A percentile compares a stretch with the other conserved stretches of the same genome.
These are phyloP conservation scores for Paramormyrops kingsleyae DNA, from an alignment of 2,113 vertebrate genomes.

Conservation along the genomic window DNA sequence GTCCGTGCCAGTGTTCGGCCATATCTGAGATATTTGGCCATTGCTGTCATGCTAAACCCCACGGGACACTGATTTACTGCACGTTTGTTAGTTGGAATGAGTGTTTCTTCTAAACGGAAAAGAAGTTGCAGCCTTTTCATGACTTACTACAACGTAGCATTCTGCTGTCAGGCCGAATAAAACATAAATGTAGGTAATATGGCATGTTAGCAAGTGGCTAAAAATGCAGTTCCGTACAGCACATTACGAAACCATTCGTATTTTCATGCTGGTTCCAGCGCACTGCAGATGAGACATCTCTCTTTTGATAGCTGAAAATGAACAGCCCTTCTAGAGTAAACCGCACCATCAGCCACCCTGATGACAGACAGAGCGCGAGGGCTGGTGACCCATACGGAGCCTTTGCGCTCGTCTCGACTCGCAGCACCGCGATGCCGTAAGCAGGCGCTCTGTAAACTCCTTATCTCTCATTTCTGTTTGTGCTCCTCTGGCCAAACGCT, in stretches of 20 bases:
- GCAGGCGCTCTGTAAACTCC: neutral
- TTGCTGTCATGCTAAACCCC: neutral
- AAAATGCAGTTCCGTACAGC: neutral
- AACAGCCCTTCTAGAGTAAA: neutral
- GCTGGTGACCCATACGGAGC: neutral
- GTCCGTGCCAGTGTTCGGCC: neutral
- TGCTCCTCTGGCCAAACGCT: neutral
- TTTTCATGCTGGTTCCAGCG: neutral
- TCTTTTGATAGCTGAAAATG: neutral
- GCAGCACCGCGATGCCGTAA: neutral
- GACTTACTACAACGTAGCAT: neutral
- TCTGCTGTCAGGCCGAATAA: neutral
- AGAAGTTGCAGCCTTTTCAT: neutral
- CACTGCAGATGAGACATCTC: neutral
- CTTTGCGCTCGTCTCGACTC: neutral
- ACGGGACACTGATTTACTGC: neutral
- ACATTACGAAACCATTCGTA: neutral
- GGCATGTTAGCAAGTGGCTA: neutral
- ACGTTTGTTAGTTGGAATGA: neutral
- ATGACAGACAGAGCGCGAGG: neutral
- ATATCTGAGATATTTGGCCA: neutral
- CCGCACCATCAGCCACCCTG: neutral
- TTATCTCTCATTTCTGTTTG: neutral
- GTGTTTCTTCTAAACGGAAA: neutral
- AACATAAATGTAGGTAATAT: neutral